Evolutionary conservation across 2,797 vertebrate genomes (phyloP).

Genomic region (Melanotaenia maccullochi): DNA sequence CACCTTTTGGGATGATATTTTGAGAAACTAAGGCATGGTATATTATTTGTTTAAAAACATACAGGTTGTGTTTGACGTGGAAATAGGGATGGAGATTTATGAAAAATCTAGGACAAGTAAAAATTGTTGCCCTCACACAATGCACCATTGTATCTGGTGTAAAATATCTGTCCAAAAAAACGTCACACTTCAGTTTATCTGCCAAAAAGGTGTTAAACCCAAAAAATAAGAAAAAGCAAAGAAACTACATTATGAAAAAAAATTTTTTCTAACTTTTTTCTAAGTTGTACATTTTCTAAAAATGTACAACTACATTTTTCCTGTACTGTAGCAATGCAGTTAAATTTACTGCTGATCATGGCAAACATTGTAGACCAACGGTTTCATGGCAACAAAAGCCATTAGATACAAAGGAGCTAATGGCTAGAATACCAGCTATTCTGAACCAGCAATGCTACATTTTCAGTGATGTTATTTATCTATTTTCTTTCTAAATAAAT

Average conservation of each 20-base stretch:
- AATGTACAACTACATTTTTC: not conserved
- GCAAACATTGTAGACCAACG: slow-evolving; percentile 4
- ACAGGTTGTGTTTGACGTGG: not conserved
- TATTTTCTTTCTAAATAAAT: not conserved
- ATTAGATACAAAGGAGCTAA: slow-evolving; percentile 3
- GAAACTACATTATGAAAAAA: too few species aligned
- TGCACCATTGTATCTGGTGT: not conserved
- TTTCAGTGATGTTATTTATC: not conserved
- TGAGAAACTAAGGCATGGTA: too few species aligned
- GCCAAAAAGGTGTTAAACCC: not conserved
- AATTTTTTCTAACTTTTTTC: too few species aligned
- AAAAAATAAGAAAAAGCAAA: too few species aligned
- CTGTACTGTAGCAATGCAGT: not conserved
- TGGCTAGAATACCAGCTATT: not conserved
- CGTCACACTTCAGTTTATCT: not conserved
- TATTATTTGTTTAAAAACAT: too few species aligned
- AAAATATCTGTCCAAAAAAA: not conserved
- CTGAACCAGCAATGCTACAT: not conserved
- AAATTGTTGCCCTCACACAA: not conserved
- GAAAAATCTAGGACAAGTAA: not conserved
- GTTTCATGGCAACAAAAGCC: slow-evolving; percentile 7
- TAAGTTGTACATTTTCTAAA: too few species aligned
- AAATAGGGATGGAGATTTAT: not conserved
- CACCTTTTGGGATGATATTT: too few species aligned
- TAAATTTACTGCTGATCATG: slow-evolving; percentile 2